These are phyloP conservation scores for Drosophila micromelanica DNA, from an alignment of 1,140 invertebrate species.

Conservation along the genomic window DNA sequence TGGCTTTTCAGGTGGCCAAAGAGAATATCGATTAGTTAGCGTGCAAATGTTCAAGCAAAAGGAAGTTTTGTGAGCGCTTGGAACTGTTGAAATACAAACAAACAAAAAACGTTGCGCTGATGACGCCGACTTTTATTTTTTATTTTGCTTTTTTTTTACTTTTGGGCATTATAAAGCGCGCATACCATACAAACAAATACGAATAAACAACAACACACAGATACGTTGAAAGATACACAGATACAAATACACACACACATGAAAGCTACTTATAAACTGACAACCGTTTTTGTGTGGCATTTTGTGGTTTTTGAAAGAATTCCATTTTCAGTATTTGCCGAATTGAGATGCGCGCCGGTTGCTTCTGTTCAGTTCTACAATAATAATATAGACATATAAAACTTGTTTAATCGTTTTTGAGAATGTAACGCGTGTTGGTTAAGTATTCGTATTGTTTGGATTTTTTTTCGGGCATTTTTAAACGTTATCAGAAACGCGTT, in stretches of 20 bases:
- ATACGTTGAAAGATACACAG: slow-evolving; percentile 19
- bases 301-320: slow-evolving; percentile 80
- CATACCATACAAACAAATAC: slow-evolving; percentile 36
- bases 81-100: slow-evolving; percentile 51
- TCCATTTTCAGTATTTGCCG: slow-evolving; percentile 84
- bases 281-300: slow-evolving; percentile 71
- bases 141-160: slow-evolving; percentile 10
- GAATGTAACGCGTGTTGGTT: background rate
- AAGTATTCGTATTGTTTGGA: background rate
- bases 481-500: slow-evolving; percentile 12
- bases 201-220: slow-evolving; percentile 33
- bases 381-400: background rate
- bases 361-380: slow-evolving; percentile 16
- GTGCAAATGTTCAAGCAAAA: slow-evolving; percentile 42
- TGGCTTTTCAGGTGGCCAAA: slow-evolving; percentile 30
- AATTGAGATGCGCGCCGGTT: slow-evolving; percentile 83
- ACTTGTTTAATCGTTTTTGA: slow-evolving; percentile 8
- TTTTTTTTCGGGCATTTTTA: slow-evolving; percentile 1
- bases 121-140: slow-evolving; percentile 32
- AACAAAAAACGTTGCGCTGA: slow-evolving; percentile 42
- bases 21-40: slow-evolving; percentile 70
- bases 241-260: slow-evolving; percentile 7
- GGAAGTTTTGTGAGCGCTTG: slow-evolving; percentile 50
- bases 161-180: slow-evolving; percentile 65
- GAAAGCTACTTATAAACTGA: slow-evolving; percentile 72